Base-by-base conservation (phyloP, 2,888 invertebrate genomes). In the Macaria notata region DNA sequence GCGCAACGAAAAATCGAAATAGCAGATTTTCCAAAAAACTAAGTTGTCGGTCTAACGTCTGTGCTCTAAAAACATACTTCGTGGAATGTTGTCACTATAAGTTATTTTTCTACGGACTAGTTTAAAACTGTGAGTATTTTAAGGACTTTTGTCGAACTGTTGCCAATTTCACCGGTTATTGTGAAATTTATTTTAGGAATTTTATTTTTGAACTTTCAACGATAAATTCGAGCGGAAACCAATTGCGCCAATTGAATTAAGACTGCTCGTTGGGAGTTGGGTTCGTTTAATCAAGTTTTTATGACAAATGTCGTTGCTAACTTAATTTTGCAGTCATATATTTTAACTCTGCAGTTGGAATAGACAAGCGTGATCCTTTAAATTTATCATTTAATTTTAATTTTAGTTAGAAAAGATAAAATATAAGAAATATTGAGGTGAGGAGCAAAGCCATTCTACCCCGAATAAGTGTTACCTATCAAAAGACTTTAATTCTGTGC, bases 81-180 rank as follows among this genome's bases (percentile, higher is more conserved):
- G 19, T 19, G 19, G 2, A 19, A 19, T 19, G 1, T 19, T 19
- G 19, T 19, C 19, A 19, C 19, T 19, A 19, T 19, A 19, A 19
- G 19, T 19, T 58, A 65, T 64, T 75, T 36, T 72, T 66, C 30
- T 56, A 9, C 8, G 52, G 42, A 49, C n/a, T 19, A 33, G 38
- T 67, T 63, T 49, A 64, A 57, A 55, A 56, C 53, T 38, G 43
- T 45, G 48, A 49, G 41, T 29, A 9, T 41, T 64, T 63, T 62
- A 60, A 47, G 50, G 54, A 51, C 48, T 63, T 56, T 42, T 31
- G 19, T 49, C 36, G 57, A 64, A 60, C 49, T 58, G 54, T 46
- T 56, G 49, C 56, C 38, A 50, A 61, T 52, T 59, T 53, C 49
- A 45, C 44, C 41, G 60, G 58, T 46, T 55, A 48, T 67, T 68